phyloP scores from a whole-genome alignment of 2,888 invertebrate genomes.

The Zygaena filipendulae region DNA sequence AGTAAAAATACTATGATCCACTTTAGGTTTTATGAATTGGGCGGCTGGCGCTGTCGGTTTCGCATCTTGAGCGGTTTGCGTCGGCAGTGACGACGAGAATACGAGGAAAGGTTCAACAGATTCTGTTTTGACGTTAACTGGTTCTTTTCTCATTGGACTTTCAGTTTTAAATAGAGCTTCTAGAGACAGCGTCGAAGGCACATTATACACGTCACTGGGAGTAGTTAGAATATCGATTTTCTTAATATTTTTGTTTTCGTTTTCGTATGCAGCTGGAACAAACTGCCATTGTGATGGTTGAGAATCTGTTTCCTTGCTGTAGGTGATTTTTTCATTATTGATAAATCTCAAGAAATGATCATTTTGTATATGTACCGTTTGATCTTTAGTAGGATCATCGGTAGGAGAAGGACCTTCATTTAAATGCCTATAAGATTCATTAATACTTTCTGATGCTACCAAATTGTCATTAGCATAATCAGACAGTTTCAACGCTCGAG shows the following conservation, averaged over 20 bases:
- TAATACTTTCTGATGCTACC: constrained; percentile 59
- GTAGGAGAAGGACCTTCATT: constrained; percentile 23
- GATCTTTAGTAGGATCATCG: constrained; percentile 23
- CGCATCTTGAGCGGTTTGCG: too few species aligned
- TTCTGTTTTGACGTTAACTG: too few species aligned
- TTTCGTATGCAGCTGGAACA: constrained; percentile 59
- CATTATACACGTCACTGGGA: too few species aligned
- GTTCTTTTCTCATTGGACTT: too few species aligned
- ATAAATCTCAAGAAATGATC: constrained; percentile 50
- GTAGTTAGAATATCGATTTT: too few species aligned
- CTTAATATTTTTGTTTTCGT: too few species aligned
- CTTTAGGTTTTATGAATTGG: constrained; percentile 40
- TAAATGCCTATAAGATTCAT: constrained; percentile 54
- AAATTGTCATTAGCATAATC: constrained; percentile 53
- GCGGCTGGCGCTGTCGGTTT: too few species aligned
- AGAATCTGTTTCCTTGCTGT: constrained; percentile 26
- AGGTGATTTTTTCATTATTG: constrained; percentile 44
- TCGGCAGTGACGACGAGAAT: too few species aligned
- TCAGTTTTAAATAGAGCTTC: constrained; percentile 74
- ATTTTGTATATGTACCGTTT: constrained; percentile 30
- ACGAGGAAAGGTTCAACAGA: too few species aligned
- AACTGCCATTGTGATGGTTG: constrained; percentile 46
- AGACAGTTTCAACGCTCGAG: constrained; percentile 43
- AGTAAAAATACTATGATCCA: constrained; percentile 39
- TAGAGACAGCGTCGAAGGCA: constrained; percentile 75